Percentiles rank a stretch among this genome's conserved stretches.
Conservation (phyloP, 2,797 vertebrate genomes). For the Remorina albescens region DNA sequence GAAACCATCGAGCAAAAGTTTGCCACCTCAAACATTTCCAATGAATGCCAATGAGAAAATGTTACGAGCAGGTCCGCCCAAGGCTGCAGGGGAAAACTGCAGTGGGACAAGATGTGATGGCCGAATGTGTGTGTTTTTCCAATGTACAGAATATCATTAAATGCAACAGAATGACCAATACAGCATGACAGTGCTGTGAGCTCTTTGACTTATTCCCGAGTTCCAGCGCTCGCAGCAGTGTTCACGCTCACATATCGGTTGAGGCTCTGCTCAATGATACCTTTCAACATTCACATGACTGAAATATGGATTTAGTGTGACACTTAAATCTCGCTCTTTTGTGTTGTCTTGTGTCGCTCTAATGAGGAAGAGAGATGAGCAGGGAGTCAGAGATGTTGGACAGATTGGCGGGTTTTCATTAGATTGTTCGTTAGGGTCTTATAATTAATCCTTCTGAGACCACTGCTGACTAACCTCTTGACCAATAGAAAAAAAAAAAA, state of each 20-base stretch:
- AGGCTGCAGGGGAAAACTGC: conserved; percentile 23
- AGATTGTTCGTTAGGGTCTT: conserved; percentile 55
- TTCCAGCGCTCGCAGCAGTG: conserved; percentile 6
- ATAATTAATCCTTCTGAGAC: conserved; percentile 77
- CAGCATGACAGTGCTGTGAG: conserved; percentile 10
- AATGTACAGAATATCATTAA: conserved; percentile 46
- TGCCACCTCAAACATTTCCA: conserved; percentile 41
- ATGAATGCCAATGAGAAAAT: conserved; percentile 62
- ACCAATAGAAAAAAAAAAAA: conserved; percentile 29
- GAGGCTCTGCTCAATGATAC: conserved; percentile 5
- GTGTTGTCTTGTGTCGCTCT: conserved; percentile 26
- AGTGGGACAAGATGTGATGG: neutral
- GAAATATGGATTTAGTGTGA: conserved; percentile 47
- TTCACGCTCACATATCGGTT: conserved; percentile 11
- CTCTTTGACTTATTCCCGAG: neutral
- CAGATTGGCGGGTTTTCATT: conserved; percentile 69
- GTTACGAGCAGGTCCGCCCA: conserved; percentile 28
- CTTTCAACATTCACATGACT: conserved; percentile 20
- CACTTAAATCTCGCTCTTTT: conserved; percentile 20
- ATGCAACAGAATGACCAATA: conserved; percentile 1
- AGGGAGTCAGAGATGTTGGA: conserved; percentile 28
- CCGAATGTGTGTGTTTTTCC: conserved; percentile 16
- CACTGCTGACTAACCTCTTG: conserved; percentile 34
- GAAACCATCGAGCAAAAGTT: conserved; percentile 44
- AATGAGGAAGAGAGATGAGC: conserved; percentile 48